These are phyloP conservation scores for Probosciger aterrimus DNA, from an alignment of 2,113 vertebrate species.

Conservation along the genomic window DNA sequence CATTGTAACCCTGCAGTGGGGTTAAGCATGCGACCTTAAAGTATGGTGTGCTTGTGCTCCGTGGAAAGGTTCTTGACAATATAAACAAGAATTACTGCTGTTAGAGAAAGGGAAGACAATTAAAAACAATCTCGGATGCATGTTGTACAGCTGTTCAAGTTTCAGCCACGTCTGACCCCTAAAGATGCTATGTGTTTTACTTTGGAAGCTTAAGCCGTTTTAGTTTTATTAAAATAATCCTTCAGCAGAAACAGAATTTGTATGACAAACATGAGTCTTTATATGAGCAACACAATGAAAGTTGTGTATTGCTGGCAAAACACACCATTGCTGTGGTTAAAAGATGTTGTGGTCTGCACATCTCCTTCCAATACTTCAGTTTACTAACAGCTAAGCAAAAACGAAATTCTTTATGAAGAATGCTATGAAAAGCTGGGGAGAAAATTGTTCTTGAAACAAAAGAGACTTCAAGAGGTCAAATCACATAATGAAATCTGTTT, in stretches of 20 bases:
- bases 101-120: conserved; percentile 80
- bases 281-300: neutral
- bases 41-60: conserved; percentile 75
- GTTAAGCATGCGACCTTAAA: conserved; percentile 83
- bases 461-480: neutral
- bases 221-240: conserved; percentile 47
- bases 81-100: conserved; percentile 84
- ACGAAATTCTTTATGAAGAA: neutral
- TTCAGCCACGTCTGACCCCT: conserved; percentile 75
- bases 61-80: conserved; percentile 78
- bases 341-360: neutral
- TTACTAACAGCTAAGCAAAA: neutral
- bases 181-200: conserved; percentile 60
- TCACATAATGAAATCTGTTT: neutral
- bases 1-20: conserved; percentile 75
- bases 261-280: neutral
- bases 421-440: neutral
- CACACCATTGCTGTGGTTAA: neutral
- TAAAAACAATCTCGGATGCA: conserved; percentile 79
- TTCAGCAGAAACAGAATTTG: neutral
- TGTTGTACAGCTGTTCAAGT: conserved; percentile 82
- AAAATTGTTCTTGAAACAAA: neutral
- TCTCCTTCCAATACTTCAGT: neutral
- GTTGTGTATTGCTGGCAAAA: neutral
- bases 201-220: conserved; percentile 55